Conservation (phyloP, 2,888 invertebrate genomes). For the Ophion ventricosus region DNA sequence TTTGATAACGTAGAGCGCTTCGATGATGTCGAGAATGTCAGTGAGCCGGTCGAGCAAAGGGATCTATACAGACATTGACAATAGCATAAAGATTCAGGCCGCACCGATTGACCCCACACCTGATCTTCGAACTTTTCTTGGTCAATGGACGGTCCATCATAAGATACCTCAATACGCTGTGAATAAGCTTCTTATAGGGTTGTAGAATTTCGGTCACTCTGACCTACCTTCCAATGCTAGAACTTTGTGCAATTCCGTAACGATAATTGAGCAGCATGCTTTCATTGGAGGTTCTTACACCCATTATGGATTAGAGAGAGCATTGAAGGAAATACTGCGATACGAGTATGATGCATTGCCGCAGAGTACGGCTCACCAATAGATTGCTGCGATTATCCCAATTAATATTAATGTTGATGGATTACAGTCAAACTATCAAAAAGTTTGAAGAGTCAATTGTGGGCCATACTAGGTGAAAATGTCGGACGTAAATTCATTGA, state of each 20-base stretch:
- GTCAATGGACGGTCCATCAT: not conserved
- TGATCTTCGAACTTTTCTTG: not conserved
- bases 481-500: too few relatives aligned
- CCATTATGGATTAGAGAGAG: conserved; percentile 37
- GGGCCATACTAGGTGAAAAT: too few relatives aligned
- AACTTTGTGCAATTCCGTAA: conserved; percentile 39
- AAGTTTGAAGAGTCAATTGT: too few relatives aligned
- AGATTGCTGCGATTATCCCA: too few relatives aligned
- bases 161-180: conserved; percentile 20
- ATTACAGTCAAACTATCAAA: too few relatives aligned
- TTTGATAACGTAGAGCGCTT: not conserved
- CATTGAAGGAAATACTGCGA: conserved; percentile 19
- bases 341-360: too few relatives aligned
- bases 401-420: too few relatives aligned
- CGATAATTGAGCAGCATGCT: conserved; percentile 7
- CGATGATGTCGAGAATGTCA: not conserved
- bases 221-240: conserved; percentile 42
- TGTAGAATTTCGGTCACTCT: conserved; percentile 34
- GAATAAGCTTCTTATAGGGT: conserved; percentile 27
- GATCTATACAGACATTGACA: not conserved
- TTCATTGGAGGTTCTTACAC: conserved; percentile 11
- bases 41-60: not conserved
- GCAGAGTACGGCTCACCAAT: too few relatives aligned
- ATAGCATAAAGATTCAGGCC: not conserved
- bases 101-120: not conserved